A percentile compares a stretch with the other conserved stretches of the same genome.
Evolutionary conservation across 2,113 vertebrate genomes (phyloP).

Genomic region (Pipra filicauda): DNA sequence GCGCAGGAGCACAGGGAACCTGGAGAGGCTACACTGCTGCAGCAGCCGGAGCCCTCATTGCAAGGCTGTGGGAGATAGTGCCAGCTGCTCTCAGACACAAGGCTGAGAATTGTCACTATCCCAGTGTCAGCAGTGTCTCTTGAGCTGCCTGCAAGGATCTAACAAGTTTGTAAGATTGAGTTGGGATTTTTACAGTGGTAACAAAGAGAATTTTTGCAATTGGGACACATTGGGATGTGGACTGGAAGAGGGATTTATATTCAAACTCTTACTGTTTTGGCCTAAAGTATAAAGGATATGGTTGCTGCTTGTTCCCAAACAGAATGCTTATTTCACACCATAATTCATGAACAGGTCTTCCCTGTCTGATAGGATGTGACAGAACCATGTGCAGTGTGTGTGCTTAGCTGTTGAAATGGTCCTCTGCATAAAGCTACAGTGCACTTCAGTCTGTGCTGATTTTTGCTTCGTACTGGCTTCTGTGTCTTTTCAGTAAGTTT

Average conservation of each 20-base stretch:
- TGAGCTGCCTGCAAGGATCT: background rate
- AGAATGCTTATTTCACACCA: background rate
- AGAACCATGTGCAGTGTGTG: background rate
- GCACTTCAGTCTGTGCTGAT: background rate
- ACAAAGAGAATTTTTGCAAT: background rate
- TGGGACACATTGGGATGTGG: too few relatives aligned
- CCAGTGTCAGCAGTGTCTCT: background rate
- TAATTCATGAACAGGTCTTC: background rate
- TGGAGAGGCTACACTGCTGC: background rate
- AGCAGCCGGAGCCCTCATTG: background rate
- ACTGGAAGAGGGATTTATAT: background rate
- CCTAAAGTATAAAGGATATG: background rate
- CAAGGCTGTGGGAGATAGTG: background rate
- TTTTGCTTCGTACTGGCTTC: background rate
- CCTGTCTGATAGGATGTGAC: background rate
- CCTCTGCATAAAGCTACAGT: background rate
- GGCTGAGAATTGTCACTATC: background rate
- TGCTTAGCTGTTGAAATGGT: background rate
- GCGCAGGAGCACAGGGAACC: rapidly evolving
- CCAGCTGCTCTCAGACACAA: background rate
- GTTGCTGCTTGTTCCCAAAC: background rate
- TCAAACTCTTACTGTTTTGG: background rate
- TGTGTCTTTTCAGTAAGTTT: background rate
- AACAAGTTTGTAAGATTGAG: rapidly evolving
- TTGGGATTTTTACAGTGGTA: background rate